A percentile compares a stretch with the other conserved stretches of the same genome.
Evolutionary conservation across 1,140 invertebrate species (phyloP).

Genomic region (Macrobrachium nipponense): DNA sequence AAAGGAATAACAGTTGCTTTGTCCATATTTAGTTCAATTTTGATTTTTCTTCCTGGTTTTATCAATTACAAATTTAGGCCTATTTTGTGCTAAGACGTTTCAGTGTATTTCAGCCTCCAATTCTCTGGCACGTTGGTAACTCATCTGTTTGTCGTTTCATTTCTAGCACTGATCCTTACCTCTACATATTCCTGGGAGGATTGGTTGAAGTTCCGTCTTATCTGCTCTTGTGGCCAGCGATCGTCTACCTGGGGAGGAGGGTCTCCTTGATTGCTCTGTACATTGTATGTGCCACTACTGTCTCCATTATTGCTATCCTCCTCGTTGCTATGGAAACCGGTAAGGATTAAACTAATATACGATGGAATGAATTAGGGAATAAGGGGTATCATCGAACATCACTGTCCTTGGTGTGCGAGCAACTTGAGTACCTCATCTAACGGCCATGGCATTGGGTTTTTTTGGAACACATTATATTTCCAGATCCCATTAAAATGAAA

Average conservation of each 20-base stretch:
- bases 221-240: slow-evolving; percentile 16
- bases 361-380: neutral
- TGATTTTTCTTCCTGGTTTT: too few species aligned
- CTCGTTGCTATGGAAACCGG: neutral
- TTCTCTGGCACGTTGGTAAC: neutral
- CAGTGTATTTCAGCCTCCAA: neutral
- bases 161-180: slow-evolving; percentile 9
- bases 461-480: too few species aligned
- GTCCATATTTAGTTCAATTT: too few species aligned
- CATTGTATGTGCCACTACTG: neutral
- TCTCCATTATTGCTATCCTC: neutral
- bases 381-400: neutral
- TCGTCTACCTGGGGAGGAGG: neutral
- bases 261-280: neutral
- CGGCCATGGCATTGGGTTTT: too few species aligned
- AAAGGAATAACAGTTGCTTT: neutral
- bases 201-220: slow-evolving; percentile 19
- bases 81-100: neutral
- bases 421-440: too few species aligned
- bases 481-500: too few species aligned
- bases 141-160: neutral
- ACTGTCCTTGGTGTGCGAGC: neutral
- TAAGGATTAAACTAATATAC: neutral
- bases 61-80: neutral
- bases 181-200: slow-evolving; percentile 29